Conservation (phyloP, 2,888 invertebrate genomes). For the Torymus tubicola region DNA sequence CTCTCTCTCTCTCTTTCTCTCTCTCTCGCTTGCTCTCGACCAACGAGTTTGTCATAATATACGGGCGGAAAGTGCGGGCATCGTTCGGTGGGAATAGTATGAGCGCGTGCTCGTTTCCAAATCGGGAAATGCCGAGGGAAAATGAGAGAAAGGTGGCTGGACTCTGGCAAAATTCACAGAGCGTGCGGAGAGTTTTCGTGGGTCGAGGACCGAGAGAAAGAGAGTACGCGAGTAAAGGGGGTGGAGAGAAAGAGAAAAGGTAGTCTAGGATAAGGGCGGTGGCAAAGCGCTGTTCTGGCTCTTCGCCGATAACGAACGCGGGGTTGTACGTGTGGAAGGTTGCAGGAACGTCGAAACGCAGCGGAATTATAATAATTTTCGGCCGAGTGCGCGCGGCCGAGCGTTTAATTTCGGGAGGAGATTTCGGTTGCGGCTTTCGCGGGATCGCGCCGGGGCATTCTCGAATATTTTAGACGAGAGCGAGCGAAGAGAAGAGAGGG, state of each 20-base stretch:
- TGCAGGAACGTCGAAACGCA: neutral
- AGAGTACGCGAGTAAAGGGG: too few relatives aligned
- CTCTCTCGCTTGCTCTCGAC: too few relatives aligned
- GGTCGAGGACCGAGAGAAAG: too few relatives aligned
- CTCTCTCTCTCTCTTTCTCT: neutral
- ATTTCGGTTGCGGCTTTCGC: conserved; percentile 6
- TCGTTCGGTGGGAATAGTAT: conserved; percentile 30
- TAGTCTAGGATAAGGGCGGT: too few relatives aligned
- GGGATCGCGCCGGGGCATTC: neutral
- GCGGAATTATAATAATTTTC: conserved; percentile 39
- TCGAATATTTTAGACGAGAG: neutral
- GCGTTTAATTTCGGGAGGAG: conserved; percentile 20
- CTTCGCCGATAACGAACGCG: neutral
- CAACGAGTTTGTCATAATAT: conserved; percentile 44
- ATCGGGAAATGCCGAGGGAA: conserved; percentile 44
- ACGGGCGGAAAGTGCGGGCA: conserved; percentile 50
- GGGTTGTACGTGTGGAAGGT: neutral
- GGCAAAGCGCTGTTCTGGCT: neutral
- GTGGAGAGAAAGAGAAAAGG: too few relatives aligned
- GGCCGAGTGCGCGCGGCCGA: neutral
- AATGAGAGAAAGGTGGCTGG: conserved; percentile 54
- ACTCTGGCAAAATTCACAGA: conserved; percentile 68
- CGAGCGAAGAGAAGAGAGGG: too few relatives aligned
- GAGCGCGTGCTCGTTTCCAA: conserved; percentile 13
- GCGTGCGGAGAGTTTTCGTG: neutral